phyloP scores from a whole-genome alignment of 2,888 invertebrate species.

The Oxytorus armatus region DNA sequence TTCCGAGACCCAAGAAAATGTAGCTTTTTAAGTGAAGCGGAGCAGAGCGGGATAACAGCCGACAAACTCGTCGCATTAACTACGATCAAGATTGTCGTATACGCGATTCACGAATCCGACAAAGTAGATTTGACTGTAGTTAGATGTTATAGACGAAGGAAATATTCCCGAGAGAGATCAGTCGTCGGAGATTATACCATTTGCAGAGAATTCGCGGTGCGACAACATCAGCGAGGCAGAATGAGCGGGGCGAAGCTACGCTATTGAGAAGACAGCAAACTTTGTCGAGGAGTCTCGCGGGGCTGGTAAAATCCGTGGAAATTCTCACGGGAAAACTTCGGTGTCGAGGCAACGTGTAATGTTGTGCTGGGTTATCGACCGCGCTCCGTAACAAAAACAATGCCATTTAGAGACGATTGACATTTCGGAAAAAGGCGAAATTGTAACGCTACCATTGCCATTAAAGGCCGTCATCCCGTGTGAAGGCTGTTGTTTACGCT shows the following conservation, averaged over 20 bases:
- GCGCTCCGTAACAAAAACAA: too few species aligned
- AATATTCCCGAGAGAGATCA: slow-evolving; percentile 15
- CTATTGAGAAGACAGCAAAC: slow-evolving; percentile 23
- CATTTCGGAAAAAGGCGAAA: too few species aligned
- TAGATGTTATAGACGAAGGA: background rate
- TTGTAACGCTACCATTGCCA: too few species aligned
- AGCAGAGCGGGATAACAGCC: background rate
- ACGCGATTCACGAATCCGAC: slow-evolving; percentile 1
- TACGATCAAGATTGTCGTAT: slow-evolving; percentile 12
- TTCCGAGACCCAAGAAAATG: background rate
- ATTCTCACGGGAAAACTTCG: slow-evolving; percentile 15
- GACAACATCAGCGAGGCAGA: slow-evolving; percentile 11
- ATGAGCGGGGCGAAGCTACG: slow-evolving; percentile 24
- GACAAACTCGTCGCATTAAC: slow-evolving; percentile 10
- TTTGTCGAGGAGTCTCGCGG: slow-evolving; percentile 24
- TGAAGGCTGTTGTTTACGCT: too few species aligned
- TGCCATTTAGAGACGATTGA: too few species aligned
- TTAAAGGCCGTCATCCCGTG: too few species aligned
- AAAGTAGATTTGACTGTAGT: slow-evolving; percentile 10
- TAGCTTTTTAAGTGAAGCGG: background rate
- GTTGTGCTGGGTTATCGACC: too few species aligned
- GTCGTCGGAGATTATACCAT: slow-evolving; percentile 29
- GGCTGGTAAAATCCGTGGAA: slow-evolving; percentile 2
- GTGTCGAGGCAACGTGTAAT: too few species aligned
- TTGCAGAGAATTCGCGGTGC: slow-evolving; percentile 7